A percentile compares a stretch with the other conserved stretches of the same genome.
Evolutionary conservation across 2,113 vertebrate species (phyloP).

Genomic region (Macaca nemestrina): DNA sequence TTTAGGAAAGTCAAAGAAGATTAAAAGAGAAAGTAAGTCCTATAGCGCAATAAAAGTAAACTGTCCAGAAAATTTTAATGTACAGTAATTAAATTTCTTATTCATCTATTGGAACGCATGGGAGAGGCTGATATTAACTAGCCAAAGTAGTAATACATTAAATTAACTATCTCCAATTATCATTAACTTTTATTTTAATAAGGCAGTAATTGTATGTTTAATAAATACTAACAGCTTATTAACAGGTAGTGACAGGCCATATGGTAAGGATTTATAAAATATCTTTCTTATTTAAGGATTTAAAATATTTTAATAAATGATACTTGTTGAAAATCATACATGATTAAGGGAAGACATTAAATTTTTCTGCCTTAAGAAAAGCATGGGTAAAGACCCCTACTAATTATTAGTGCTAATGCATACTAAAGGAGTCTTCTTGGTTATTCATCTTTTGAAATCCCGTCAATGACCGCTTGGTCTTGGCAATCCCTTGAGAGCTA

Average conservation of each 20-base stretch:
- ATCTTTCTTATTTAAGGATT: constrained; percentile 13
- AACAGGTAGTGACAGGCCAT: not conserved
- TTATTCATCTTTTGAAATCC: constrained; percentile 55
- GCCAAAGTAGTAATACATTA: constrained; percentile 25
- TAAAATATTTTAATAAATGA: constrained; percentile 26
- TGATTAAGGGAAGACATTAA: not conserved
- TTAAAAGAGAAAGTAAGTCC: constrained; percentile 29
- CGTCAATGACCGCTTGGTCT: not conserved
- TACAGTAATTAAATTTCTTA: constrained; percentile 44
- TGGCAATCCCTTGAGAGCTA: constrained; percentile 27
- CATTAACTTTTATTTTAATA: constrained; percentile 59
- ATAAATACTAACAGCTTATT: constrained; percentile 55
- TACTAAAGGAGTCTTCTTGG: not conserved
- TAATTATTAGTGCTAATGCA: constrained; percentile 37
- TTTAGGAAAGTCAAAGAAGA: not conserved
- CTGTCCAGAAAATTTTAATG: not conserved
- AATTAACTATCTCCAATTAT: not conserved
- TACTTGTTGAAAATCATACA: not conserved
- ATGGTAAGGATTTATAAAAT: not conserved
- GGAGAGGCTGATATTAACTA: constrained; percentile 42
- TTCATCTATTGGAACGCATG: not conserved
- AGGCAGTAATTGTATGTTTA: constrained; percentile 12
- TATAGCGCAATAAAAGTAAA: constrained; percentile 45
- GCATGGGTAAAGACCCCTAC: not conserved
- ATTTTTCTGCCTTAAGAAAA: constrained; percentile 14